phyloP scores from a whole-genome alignment of 2,113 vertebrate genomes.

The Xiphias gladius region DNA sequence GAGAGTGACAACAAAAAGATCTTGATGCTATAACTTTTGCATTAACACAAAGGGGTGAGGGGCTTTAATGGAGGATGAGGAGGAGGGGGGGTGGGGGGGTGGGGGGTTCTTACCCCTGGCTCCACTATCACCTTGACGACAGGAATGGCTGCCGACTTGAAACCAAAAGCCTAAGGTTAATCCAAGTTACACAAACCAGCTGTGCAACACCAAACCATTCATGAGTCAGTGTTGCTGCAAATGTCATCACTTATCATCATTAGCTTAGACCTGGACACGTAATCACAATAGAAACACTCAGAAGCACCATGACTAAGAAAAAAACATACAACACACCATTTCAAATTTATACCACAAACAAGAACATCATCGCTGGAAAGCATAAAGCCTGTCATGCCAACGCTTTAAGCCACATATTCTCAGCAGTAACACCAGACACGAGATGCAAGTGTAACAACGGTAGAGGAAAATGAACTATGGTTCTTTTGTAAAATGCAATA shows the following conservation, averaged over 20 bases:
- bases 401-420: conserved; percentile 24
- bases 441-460: not conserved
- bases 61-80: conserved; percentile 47
- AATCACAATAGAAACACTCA: conserved; percentile 4
- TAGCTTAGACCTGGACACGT: conserved; percentile 11
- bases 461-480: not conserved
- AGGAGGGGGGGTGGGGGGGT: conserved; percentile 45
- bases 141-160: conserved; percentile 81
- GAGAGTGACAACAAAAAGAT: conserved; percentile 43
- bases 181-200: conserved; percentile 50
- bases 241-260: conserved; percentile 21
- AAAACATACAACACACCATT: not conserved
- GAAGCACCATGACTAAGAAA: conserved; percentile 4
- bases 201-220: conserved; percentile 13
- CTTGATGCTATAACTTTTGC: conserved; percentile 49
- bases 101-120: conserved; percentile 78
- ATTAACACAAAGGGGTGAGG: conserved; percentile 49
- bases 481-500: not conserved
- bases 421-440: conserved; percentile 22
- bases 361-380: not conserved
- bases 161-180: conserved; percentile 78
- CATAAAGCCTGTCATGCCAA: conserved; percentile 37
- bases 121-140: conserved; percentile 83
- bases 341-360: conserved; percentile 6
- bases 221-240: conserved; percentile 24